Evolutionary conservation across 2,113 vertebrate species (phyloP).

Genomic region (Notiomystis cincta): DNA sequence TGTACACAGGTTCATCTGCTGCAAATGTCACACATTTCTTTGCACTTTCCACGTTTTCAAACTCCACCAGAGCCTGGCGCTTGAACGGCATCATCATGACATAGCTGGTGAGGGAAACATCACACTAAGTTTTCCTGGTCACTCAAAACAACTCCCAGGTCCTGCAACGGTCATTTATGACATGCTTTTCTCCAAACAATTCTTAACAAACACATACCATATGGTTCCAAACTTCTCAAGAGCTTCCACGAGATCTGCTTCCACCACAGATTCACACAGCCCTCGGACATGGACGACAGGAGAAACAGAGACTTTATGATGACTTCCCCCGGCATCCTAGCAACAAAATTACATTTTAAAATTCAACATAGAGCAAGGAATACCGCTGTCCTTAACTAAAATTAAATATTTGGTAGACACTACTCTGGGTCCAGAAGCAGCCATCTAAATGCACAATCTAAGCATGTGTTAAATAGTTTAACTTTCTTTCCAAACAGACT

Average conservation of each 20-base stretch:
- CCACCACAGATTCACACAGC: slow-evolving; percentile 93
- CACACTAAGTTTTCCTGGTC: neutral
- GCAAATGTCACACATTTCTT: slow-evolving; percentile 85
- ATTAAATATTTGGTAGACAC: neutral
- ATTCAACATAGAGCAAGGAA: neutral
- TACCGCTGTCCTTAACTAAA: neutral
- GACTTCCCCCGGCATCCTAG: slow-evolving; percentile 78
- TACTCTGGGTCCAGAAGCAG: neutral
- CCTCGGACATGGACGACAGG: slow-evolving; percentile 94
- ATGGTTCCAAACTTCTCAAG: slow-evolving; percentile 94
- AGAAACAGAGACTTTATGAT: slow-evolving; percentile 90
- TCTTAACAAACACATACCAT: slow-evolving; percentile 74
- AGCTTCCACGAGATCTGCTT: slow-evolving; percentile 93
- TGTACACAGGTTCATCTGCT: slow-evolving; percentile 80
- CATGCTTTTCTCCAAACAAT: neutral
- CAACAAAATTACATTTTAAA: slow-evolving; percentile 4
- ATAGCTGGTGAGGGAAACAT: slow-evolving; percentile 73
- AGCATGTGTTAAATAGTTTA: neutral
- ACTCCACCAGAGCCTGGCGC: slow-evolving; percentile 92
- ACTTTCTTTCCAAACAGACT: neutral
- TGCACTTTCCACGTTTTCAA: slow-evolving; percentile 85
- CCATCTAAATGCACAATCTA: neutral
- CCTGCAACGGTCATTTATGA: accelerated
- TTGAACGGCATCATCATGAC: slow-evolving; percentile 99
- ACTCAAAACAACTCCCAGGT: neutral